Percentiles rank a stretch among this genome's conserved stretches.
These are phyloP conservation scores for Myotis pilosus DNA, from an alignment of 2,797 vertebrate genomes.

Conservation along the genomic window DNA sequence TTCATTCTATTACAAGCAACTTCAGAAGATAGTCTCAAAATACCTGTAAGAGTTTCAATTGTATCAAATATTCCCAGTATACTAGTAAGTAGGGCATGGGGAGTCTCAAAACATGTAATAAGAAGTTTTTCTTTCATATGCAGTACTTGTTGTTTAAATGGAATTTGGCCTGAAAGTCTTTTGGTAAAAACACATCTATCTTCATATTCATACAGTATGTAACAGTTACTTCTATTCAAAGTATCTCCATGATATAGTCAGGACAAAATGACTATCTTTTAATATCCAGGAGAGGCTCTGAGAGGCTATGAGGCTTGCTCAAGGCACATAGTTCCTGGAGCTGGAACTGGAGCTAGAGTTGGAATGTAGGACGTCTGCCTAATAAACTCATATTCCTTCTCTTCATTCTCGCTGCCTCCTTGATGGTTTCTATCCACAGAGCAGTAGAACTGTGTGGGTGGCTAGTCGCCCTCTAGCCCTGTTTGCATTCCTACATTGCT, in stretches of 20 bases:
- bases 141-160: background rate
- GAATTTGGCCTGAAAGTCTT: conserved; percentile 48
- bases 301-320: background rate
- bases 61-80: background rate
- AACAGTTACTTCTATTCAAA: background rate
- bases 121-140: background rate
- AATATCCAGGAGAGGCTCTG: background rate
- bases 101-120: background rate
- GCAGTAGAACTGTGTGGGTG: background rate
- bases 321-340: background rate
- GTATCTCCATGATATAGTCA: background rate
- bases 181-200: background rate
- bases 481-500: background rate
- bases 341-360: too few relatives aligned
- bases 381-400: background rate
- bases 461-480: background rate
- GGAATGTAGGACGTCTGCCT: background rate
- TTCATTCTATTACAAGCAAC: conserved; percentile 4
- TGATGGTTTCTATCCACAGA: background rate
- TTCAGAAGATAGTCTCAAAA: conserved; percentile 31
- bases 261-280: background rate
- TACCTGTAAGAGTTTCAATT: background rate
- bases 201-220: background rate
- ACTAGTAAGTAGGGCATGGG: background rate
- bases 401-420: background rate